Percentiles rank a stretch among this genome's conserved stretches.
These are phyloP conservation scores for Nomada fabriciana DNA, from an alignment of 2,888 invertebrate genomes.

Conservation along the genomic window DNA sequence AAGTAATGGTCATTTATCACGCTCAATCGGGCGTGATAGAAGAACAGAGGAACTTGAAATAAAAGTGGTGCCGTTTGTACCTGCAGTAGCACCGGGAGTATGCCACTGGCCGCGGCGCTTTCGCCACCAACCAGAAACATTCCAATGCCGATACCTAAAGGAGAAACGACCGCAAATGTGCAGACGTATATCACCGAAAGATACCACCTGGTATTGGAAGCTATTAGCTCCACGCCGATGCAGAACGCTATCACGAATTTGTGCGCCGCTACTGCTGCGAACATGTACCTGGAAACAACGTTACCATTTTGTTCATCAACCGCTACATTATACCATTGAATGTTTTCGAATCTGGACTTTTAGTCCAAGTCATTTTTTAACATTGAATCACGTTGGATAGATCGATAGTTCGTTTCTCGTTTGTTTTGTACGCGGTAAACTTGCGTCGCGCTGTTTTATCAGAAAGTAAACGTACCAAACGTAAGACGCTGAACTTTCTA, in stretches of 20 bases:
- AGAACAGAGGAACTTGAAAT: background rate
- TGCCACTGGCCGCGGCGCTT: conserved; percentile 87
- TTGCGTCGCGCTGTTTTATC: background rate
- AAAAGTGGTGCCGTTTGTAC: conserved; percentile 56
- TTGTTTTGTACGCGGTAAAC: too few species aligned
- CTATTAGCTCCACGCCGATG: conserved; percentile 93
- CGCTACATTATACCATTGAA: background rate
- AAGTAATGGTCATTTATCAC: background rate
- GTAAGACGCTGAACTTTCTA: conserved; percentile 83
- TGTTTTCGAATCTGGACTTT: background rate
- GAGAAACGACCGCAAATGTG: conserved; percentile 92
- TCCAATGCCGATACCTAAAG: conserved; percentile 92
- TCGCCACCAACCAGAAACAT: conserved; percentile 88
- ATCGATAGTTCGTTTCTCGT: too few species aligned
- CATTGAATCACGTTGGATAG: too few species aligned
- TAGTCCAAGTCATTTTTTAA: too few species aligned
- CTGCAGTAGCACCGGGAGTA: conserved; percentile 84
- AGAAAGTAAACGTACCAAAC: conserved; percentile 82
- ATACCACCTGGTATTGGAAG: conserved; percentile 88
- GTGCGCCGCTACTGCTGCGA: conserved; percentile 93
- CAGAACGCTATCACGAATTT: conserved; percentile 95
- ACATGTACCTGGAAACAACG: conserved; percentile 88
- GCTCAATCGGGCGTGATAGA: background rate
- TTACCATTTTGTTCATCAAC: background rate
- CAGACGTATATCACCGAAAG: conserved; percentile 89